Evolutionary conservation across 2,113 vertebrate genomes (phyloP), one percentile per base, ranked within the genome.

Genomic region (Pithys albifrons): DNA sequence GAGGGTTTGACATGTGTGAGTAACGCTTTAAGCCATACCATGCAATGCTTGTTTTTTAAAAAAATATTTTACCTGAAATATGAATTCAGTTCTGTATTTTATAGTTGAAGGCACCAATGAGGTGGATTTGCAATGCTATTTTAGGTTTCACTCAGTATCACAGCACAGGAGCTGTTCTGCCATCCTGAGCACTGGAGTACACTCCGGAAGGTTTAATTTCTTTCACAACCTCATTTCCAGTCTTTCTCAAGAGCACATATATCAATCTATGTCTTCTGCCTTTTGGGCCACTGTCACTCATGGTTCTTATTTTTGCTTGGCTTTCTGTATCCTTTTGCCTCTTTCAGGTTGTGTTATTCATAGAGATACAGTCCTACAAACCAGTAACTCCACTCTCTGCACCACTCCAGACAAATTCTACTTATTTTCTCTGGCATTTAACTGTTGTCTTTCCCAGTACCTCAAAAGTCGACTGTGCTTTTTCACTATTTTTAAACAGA

Each of bases 31-130:
- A 59, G 9, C 5, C 20, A 3, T 54, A 54, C 31, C 12, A 65
- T 58, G 10, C 12, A 79, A 12, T 37, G 6, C 41, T 64, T 69
- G 27, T 58, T 67, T 91, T 78, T 43, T n/a, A n/a, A 1, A 20
- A 69, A 62, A 74, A 14, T 31, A 71, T 76, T 71, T 88, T 66
- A 9, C 15, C 61, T n/a, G 9, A 80, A 49, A 4, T 52, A 64
- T 55, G 1, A 78, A 85, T 66, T 82, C 6, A 82, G 1, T 78
- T 81, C 35, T 62, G 2, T 37, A 37, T 71, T 17, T 24, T n/a
- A 25, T 25, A 49, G 6, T 2, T 80, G n/a, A 81, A 55, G 55
- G 37, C 7, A 55, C 5, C 0, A 0, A 48, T 52, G 31, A 90
- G 8, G 6, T 48, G 19, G 27, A 76, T 88, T 43, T 69, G 45